A percentile compares a stretch with the other conserved stretches of the same genome.
Conservation (phyloP, 2,797 vertebrate genomes). For the Knipowitschia caucasica region DNA sequence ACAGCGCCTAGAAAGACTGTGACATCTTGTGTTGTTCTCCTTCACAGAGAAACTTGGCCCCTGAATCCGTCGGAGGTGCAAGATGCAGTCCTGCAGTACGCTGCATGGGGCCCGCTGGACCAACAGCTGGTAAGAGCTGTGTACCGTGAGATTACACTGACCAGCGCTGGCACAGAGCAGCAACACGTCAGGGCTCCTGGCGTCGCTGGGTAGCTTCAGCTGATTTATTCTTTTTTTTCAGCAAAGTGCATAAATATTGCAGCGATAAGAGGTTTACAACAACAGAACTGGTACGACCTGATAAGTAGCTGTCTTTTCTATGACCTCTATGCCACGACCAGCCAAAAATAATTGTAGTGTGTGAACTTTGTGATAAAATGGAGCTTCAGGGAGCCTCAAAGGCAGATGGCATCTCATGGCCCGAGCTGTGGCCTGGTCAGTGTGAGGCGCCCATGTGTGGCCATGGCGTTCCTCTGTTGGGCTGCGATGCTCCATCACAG, state of each 20-base stretch:
- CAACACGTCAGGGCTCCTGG: slow-evolving; percentile 15
- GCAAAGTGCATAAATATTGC: slow-evolving; percentile 14
- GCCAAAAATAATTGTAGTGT: slow-evolving; percentile 15
- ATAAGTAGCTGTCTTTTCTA: slow-evolving; percentile 21
- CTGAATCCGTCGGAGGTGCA: slow-evolving; percentile 91
- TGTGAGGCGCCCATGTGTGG: slow-evolving; percentile 14
- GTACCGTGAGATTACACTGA: slow-evolving; percentile 18
- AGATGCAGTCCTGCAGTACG: slow-evolving; percentile 88
- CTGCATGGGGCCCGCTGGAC: slow-evolving; percentile 92
- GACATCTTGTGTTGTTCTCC: slow-evolving; percentile 17
- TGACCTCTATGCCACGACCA: slow-evolving; percentile 32
- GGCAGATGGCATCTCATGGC: slow-evolving; percentile 61
- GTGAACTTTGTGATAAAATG: slow-evolving; percentile 15
- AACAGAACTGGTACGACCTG: slow-evolving; percentile 13
- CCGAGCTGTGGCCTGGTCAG: slow-evolving; percentile 21
- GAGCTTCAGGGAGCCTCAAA: slow-evolving; percentile 27
- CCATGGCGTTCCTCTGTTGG: slow-evolving; percentile 2
- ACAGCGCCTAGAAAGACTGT: slow-evolving; percentile 1
- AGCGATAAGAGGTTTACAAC: slow-evolving; percentile 19
- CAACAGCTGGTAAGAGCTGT: slow-evolving; percentile 91
- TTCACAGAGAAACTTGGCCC: slow-evolving; percentile 84
- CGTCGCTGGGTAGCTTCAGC: background rate
- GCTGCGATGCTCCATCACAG: slow-evolving; percentile 1
- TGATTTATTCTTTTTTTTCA: slow-evolving; percentile 24
- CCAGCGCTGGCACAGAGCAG: slow-evolving; percentile 14